Evolutionary conservation across 2,888 invertebrate species (phyloP).

Genomic region (Mythimna pallens): DNA sequence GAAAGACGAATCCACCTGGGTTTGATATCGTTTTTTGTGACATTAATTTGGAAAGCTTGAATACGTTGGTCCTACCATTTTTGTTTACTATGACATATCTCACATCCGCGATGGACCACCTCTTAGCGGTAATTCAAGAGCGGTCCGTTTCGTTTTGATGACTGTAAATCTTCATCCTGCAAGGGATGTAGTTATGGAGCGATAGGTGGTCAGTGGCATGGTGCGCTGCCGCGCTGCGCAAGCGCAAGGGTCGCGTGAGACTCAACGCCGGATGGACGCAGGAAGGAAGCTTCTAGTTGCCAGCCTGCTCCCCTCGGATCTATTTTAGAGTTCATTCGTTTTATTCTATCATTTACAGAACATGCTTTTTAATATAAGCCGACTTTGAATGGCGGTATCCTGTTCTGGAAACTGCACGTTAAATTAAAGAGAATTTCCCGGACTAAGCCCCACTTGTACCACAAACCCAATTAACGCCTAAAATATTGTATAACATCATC

Average conservation of each 20-base stretch:
- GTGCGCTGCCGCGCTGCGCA: constrained; percentile 62
- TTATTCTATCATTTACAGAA: constrained; percentile 81
- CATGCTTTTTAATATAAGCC: constrained; percentile 66
- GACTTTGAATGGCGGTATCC: constrained; percentile 16
- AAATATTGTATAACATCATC: background rate
- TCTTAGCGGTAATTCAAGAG: constrained; percentile 19
- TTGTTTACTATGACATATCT: background rate
- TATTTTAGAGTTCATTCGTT: constrained; percentile 88
- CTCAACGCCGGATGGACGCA: constrained; percentile 87
- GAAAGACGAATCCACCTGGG: background rate
- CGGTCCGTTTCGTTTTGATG: constrained; percentile 35
- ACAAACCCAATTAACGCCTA: background rate
- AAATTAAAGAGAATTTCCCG: background rate
- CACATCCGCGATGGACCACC: background rate
- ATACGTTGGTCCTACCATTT: background rate
- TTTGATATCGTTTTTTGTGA: background rate
- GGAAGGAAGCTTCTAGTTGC: constrained; percentile 91
- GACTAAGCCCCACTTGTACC: background rate
- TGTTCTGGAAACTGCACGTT: background rate
- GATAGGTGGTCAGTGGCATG: constrained; percentile 72
- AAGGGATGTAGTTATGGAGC: constrained; percentile 51
- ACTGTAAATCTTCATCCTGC: constrained; percentile 46
- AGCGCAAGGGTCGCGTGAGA: constrained; percentile 86
- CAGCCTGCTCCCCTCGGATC: constrained; percentile 87
- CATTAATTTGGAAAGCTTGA: background rate